Evolutionary conservation across 1,140 invertebrate genomes (phyloP).

Genomic region (Lycorma delicatula): DNA sequence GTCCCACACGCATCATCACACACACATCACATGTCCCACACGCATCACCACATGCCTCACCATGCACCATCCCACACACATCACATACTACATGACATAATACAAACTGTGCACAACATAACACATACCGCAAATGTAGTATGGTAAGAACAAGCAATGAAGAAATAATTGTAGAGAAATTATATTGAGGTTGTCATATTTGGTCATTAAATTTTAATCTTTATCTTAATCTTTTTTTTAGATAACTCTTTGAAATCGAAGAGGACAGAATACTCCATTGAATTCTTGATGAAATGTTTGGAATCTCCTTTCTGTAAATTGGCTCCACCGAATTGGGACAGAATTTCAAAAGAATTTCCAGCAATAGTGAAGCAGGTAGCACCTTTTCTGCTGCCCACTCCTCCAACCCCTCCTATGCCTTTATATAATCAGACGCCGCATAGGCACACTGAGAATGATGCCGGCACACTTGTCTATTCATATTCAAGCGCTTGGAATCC

Average conservation of each 20-base stretch:
- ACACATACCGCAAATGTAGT: too few relatives aligned
- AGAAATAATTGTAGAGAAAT: too few relatives aligned
- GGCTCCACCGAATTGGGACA: background rate
- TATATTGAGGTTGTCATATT: too few relatives aligned
- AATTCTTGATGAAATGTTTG: background rate
- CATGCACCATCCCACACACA: too few relatives aligned
- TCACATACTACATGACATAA: too few relatives aligned
- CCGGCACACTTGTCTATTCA: background rate
- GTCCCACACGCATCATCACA: too few relatives aligned
- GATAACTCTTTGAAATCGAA: background rate
- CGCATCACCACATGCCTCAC: too few relatives aligned
- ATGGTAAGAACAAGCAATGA: too few relatives aligned
- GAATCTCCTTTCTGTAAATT: background rate
- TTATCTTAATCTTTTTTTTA: background rate
- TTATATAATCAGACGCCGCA: background rate
- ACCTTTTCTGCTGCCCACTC: background rate
- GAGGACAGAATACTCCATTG: background rate
- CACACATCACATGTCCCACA: too few relatives aligned
- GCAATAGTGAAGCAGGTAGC: conserved; percentile 1
- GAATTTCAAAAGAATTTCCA: background rate
- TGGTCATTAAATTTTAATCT: too few relatives aligned
- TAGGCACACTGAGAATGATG: background rate
- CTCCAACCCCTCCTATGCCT: background rate
- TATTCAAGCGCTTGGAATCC: conserved; percentile 1
- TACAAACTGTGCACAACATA: too few relatives aligned